Evolutionary conservation across 2,797 vertebrate genomes (phyloP).

Genomic region (Sebastes flavidus): DNA sequence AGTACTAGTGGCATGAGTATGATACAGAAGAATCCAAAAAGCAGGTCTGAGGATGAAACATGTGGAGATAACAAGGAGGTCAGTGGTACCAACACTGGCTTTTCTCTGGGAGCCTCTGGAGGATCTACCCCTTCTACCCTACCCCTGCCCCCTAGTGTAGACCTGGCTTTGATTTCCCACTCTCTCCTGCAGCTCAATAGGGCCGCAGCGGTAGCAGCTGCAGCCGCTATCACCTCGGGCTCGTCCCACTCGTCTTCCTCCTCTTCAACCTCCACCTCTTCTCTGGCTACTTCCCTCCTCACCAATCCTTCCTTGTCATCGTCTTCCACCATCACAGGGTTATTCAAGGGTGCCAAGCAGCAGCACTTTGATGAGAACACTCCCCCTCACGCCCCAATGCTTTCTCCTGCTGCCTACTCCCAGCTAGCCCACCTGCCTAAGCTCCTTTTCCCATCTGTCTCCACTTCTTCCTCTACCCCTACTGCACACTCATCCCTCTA

Average conservation of each 20-base stretch:
- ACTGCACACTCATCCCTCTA: conserved; percentile 71
- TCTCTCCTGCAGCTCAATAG: conserved; percentile 85
- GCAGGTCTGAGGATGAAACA: conserved; percentile 74
- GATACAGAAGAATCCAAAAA: conserved; percentile 78
- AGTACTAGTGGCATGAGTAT: conserved; percentile 50
- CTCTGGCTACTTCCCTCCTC: conserved; percentile 75
- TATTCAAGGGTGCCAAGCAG: conserved; percentile 80
- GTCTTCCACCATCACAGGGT: conserved; percentile 76
- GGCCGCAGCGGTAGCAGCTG: conserved; percentile 78
- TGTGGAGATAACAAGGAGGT: conserved; percentile 71
- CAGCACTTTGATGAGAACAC: conserved; percentile 86
- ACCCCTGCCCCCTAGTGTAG: conserved; percentile 81
- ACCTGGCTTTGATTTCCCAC: conserved; percentile 84
- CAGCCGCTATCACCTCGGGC: conserved; percentile 69
- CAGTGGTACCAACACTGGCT: conserved; percentile 53
- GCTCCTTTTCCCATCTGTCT: conserved; percentile 81
- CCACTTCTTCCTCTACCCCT: conserved; percentile 67
- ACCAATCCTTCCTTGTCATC: conserved; percentile 77
- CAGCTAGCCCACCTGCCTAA: conserved; percentile 83
- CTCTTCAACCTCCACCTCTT: conserved; percentile 76
- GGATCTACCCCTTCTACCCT: conserved; percentile 78
- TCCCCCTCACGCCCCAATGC: conserved; percentile 78
- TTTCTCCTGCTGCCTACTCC: conserved; percentile 81
- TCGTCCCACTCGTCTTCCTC: conserved; percentile 67
- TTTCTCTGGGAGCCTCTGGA: conserved; percentile 68